phyloP scores from a whole-genome alignment of 2,797 vertebrate species.

The Macropodus opercularis region DNA sequence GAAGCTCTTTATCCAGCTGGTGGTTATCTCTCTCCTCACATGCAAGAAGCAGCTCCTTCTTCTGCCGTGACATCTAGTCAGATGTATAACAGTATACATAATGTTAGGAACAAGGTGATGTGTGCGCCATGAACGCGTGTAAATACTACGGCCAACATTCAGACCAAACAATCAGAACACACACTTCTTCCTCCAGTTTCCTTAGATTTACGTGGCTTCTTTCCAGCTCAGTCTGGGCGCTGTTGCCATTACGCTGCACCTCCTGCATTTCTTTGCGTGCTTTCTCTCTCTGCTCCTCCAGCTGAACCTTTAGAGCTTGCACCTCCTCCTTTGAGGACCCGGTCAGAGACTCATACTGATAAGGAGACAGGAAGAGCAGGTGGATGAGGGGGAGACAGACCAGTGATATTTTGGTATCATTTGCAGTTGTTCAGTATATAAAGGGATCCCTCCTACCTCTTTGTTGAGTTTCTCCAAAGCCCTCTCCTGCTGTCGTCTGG shows the following conservation, averaged over 20 bases:
- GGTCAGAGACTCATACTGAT: constrained; percentile 59
- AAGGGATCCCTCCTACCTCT: constrained; percentile 80
- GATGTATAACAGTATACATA: constrained; percentile 21
- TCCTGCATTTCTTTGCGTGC: constrained; percentile 89
- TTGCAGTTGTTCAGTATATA: background rate
- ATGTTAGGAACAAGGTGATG: constrained; percentile 25
- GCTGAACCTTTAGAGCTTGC: constrained; percentile 82
- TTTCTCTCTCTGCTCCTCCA: constrained; percentile 92
- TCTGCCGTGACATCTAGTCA: constrained; percentile 83
- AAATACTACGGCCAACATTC: constrained; percentile 21
- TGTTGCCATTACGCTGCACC: constrained; percentile 86
- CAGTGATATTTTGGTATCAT: background rate
- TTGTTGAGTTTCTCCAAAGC: constrained; percentile 87
- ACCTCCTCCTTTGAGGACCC: constrained; percentile 73
- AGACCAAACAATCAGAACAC: constrained; percentile 15
- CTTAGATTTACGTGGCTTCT: constrained; percentile 77
- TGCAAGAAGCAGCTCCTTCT: constrained; percentile 86
- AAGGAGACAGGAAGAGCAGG: too few relatives aligned
- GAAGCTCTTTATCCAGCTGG: constrained; percentile 89
- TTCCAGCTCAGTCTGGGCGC: constrained; percentile 86
- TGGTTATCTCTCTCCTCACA: constrained; percentile 87
- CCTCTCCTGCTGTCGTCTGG: constrained; percentile 83
- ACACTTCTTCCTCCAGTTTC: constrained; percentile 91
- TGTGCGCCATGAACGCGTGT: constrained; percentile 15
- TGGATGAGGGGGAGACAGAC: too few relatives aligned